Percentiles rank a stretch among this genome's conserved stretches.
Conservation (phyloP, 2,888 invertebrate genomes). For the Oligia latruncula region DNA sequence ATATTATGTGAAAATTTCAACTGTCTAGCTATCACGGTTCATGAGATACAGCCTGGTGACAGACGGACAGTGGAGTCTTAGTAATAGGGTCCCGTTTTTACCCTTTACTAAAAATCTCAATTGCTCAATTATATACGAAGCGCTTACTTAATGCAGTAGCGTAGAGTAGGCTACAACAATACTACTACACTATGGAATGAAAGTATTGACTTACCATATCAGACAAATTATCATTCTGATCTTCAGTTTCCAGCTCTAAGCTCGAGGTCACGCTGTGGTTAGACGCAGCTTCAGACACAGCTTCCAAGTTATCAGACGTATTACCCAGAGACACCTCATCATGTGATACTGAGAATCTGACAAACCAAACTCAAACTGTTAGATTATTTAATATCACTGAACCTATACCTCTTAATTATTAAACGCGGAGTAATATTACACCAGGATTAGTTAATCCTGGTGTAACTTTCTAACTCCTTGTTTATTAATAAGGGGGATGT, state of each 20-base stretch:
- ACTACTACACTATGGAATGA: not conserved
- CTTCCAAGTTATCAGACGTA: conserved; percentile 98
- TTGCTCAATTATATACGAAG: too few relatives aligned
- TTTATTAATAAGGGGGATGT: not conserved
- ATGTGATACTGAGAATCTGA: conserved; percentile 94
- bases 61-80: too few relatives aligned
- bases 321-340: conserved; percentile 98
- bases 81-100: too few relatives aligned
- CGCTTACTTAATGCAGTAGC: too few relatives aligned
- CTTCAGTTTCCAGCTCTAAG: conserved; percentile 96
- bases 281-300: conserved; percentile 98
- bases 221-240: conserved; percentile 97
- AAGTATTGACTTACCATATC: conserved; percentile 94
- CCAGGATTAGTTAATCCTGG: not conserved
- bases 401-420: too few relatives aligned
- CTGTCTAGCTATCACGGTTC: too few relatives aligned
- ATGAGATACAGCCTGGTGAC: too few relatives aligned
- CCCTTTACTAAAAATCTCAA: not conserved
- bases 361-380: not conserved
- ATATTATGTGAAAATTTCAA: too few relatives aligned
- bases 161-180: not conserved
- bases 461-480: not conserved
- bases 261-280: conserved; percentile 98
- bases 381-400: not conserved
- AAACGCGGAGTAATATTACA: not conserved